Conservation (phyloP, 2,888 invertebrate genomes). For the Onthophagus sagittarius region DNA sequence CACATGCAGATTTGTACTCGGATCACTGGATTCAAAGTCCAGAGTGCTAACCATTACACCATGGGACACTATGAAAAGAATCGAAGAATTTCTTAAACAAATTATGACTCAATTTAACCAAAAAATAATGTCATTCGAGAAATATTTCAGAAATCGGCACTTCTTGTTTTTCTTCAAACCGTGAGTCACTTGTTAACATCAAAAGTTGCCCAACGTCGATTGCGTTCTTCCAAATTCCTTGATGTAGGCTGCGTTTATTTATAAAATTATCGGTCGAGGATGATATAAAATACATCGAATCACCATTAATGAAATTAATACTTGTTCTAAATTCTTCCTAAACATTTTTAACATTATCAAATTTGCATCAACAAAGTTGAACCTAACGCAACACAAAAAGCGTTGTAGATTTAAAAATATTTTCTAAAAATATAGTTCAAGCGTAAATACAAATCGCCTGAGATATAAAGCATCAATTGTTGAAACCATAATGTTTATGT, state of each 20-base stretch:
- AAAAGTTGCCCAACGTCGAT: neutral
- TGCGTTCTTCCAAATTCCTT: neutral
- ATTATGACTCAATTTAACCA: neutral
- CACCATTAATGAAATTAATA: neutral
- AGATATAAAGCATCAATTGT: no score
- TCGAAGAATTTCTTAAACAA: neutral
- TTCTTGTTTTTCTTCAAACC: neutral
- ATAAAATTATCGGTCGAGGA: neutral
- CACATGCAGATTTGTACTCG: constrained; percentile 79
- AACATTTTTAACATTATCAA: no score
- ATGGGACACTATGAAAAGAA: constrained; percentile 51
- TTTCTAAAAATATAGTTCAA: no score
- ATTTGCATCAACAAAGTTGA: no score
- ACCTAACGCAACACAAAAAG: no score
- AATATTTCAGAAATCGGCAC: neutral
- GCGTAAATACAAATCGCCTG: no score
- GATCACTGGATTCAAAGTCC: constrained; percentile 78
- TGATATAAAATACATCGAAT: neutral
- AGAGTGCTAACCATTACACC: constrained; percentile 77
- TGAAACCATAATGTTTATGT: no score
- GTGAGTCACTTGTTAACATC: neutral
- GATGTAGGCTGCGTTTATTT: neutral
- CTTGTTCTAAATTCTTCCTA: no score
- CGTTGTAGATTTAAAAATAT: no score
- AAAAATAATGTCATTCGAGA: neutral